phyloP scores from a whole-genome alignment of 2,797 vertebrate species.

The Lepilemur septentrionalis region DNA sequence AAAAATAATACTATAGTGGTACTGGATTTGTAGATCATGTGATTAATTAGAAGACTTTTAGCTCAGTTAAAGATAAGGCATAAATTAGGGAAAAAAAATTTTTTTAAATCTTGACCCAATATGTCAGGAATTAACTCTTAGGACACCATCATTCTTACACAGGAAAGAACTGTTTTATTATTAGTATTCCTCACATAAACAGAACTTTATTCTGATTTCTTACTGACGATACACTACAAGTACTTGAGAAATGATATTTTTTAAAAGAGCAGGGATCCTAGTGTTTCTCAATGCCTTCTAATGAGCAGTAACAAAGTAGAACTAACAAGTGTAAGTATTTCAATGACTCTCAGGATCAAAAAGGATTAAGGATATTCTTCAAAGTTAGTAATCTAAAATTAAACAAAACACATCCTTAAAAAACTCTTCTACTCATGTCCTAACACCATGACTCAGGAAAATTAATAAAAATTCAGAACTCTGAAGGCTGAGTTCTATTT shows the following conservation, averaged over 20 bases:
- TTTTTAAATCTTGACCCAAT: not conserved
- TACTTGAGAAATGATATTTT: not conserved
- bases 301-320: not conserved
- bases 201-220: constrained; percentile 9
- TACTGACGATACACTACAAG: not conserved
- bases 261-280: not conserved
- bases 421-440: not conserved
- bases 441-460: not conserved
- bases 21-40: not conserved
- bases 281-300: not conserved
- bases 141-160: not conserved
- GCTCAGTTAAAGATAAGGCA: not conserved
- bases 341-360: not conserved
- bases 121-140: not conserved
- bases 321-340: not conserved
- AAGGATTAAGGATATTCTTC: not conserved
- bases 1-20: not conserved
- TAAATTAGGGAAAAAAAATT: not conserved
- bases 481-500: not conserved
- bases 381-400: not conserved
- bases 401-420: not conserved
- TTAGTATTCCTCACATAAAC: not conserved
- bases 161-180: not conserved
- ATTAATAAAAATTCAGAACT: not conserved
- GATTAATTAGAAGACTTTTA: not conserved